These are phyloP conservation scores for Pterophyllum scalare DNA, from an alignment of 2,113 vertebrate genomes.

Conservation along the genomic window DNA sequence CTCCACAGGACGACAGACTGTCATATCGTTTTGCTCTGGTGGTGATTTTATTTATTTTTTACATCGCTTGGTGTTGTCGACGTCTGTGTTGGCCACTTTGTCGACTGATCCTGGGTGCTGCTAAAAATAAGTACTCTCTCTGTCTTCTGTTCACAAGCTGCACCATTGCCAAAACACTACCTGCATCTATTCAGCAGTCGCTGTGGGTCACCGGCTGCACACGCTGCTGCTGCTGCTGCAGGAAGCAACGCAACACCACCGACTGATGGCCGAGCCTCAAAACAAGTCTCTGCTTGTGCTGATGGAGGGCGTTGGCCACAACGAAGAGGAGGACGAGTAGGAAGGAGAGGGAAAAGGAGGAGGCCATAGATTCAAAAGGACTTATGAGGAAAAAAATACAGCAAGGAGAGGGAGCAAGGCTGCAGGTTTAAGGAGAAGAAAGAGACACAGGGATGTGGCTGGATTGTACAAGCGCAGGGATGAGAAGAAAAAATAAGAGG, in stretches of 20 bases:
- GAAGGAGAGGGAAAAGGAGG: not conserved
- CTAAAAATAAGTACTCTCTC: slow-evolving; percentile 60
- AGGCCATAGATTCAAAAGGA: slow-evolving; percentile 6
- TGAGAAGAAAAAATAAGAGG: not conserved
- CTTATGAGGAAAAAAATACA: not conserved
- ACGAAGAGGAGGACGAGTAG: not conserved
- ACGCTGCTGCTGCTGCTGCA: slow-evolving; percentile 24
- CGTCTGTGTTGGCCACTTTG: slow-evolving; percentile 12
- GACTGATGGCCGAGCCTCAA: not conserved
- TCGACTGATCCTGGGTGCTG: slow-evolving; percentile 13
- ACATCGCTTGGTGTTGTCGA: not conserved
- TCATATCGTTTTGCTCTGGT: not conserved
- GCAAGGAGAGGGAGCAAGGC: not conserved
- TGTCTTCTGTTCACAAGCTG: slow-evolving; percentile 45
- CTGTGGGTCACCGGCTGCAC: slow-evolving; percentile 44
- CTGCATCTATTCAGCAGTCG: slow-evolving; percentile 44
- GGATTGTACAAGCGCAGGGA: not conserved
- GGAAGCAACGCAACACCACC: not conserved
- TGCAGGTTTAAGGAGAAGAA: not conserved
- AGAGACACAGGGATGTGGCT: not conserved
- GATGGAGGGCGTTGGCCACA: slow-evolving; percentile 30
- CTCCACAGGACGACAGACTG: not conserved
- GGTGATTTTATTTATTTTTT: not conserved
- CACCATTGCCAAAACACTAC: slow-evolving; percentile 42
- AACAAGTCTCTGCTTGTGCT: slow-evolving; percentile 13